Evolutionary conservation across 2,888 invertebrate genomes (phyloP).

Genomic region (Amblyteles armatorius): DNA sequence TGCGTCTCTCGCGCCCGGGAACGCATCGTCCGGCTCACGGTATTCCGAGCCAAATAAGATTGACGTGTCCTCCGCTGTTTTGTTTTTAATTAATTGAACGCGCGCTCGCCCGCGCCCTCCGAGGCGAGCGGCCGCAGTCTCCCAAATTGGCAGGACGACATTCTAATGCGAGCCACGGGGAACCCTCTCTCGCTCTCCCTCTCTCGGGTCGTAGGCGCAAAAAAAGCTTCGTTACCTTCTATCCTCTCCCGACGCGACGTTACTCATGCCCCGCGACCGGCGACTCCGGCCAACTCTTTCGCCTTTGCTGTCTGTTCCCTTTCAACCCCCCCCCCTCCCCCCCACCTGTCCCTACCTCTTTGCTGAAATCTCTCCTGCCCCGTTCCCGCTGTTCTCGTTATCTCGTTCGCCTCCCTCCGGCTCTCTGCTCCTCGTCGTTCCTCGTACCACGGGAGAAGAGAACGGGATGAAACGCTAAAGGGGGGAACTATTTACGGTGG

Average conservation of each 20-base stretch:
- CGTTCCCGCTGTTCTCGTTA: conserved; percentile 28
- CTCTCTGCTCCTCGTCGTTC: conserved; percentile 30
- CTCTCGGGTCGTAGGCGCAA: conserved; percentile 70
- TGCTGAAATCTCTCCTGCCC: conserved; percentile 35
- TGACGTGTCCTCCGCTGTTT: conserved; percentile 81
- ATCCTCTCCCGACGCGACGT: conserved; percentile 35
- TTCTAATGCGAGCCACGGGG: conserved; percentile 77
- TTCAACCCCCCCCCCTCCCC: background rate
- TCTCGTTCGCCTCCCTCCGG: conserved; percentile 30
- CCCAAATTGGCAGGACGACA: conserved; percentile 82
- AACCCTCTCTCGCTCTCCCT: conserved; percentile 10
- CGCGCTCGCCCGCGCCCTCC: conserved; percentile 68
- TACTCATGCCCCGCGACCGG: conserved; percentile 1
- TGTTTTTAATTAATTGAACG: conserved; percentile 82
- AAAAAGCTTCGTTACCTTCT: conserved; percentile 73
- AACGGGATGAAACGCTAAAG: conserved; percentile 6
- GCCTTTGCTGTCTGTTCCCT: conserved; percentile 10
- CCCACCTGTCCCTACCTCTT: conserved; percentile 17
- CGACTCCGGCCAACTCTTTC: conserved; percentile 32
- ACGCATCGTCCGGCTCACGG: conserved; percentile 62
- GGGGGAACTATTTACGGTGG: conserved; percentile 21
- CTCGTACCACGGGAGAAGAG: background rate
- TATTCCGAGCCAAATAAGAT: conserved; percentile 79
- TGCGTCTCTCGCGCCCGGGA: conserved; percentile 15
- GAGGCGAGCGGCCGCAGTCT: conserved; percentile 59